phyloP scores from a whole-genome alignment of 1,140 invertebrate species.

The Augochlora pura region DNA sequence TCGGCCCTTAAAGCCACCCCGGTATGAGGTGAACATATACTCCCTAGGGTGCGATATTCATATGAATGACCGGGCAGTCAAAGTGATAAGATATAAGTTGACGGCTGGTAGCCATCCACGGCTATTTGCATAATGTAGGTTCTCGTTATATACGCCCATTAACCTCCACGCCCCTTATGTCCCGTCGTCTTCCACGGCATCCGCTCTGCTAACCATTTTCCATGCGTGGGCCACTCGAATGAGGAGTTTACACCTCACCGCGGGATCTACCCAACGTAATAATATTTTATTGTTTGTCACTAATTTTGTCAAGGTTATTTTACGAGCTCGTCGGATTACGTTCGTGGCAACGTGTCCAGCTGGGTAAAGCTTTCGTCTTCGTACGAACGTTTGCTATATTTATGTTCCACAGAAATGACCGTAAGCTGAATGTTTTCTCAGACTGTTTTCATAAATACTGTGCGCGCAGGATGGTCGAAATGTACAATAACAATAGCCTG shows the following conservation, averaged over 20 bases:
- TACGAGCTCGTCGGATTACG: neutral
- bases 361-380: neutral
- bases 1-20: conserved; percentile 30
- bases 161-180: conserved; percentile 61
- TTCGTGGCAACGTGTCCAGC: neutral
- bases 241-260: conserved; percentile 59
- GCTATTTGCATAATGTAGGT: conserved; percentile 77
- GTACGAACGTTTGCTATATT: neutral
- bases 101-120: conserved; percentile 65
- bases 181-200: conserved; percentile 37
- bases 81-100: conserved; percentile 73
- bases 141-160: conserved; percentile 76
- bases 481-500: too few relatives aligned
- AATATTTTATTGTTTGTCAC: conserved; percentile 63
- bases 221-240: conserved; percentile 51
- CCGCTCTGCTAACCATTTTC: conserved; percentile 54
- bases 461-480: too few relatives aligned
- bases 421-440: too few relatives aligned
- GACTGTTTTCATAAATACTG: too few relatives aligned
- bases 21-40: conserved; percentile 28
- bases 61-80: conserved; percentile 60
- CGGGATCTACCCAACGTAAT: conserved; percentile 53
- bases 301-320: neutral
- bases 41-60: conserved; percentile 64
- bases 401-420: too few relatives aligned